These are phyloP conservation scores for Gymnogyps californianus DNA, from an alignment of 2,113 vertebrate species.

Conservation along the genomic window DNA sequence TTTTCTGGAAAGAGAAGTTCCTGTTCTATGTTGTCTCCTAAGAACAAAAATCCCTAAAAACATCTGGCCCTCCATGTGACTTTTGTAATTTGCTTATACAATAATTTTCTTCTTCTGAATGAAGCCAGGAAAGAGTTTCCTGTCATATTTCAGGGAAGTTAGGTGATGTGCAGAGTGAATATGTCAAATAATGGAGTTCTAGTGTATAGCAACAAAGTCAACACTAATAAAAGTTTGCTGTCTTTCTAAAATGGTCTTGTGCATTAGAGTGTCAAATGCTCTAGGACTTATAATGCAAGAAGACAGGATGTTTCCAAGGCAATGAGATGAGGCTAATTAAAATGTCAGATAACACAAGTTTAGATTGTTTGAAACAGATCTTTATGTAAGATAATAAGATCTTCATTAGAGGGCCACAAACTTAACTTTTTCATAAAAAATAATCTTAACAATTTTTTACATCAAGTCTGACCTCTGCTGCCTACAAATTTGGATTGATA, in stretches of 20 bases:
- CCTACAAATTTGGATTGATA: background rate
- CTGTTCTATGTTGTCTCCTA: background rate
- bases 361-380: constrained; percentile 10
- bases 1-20: background rate
- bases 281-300: background rate
- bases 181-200: background rate
- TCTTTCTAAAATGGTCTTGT: constrained; percentile 1
- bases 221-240: constrained; percentile 30
- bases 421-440: background rate
- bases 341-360: constrained; percentile 37
- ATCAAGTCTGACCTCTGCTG: background rate
- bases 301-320: constrained; percentile 22
- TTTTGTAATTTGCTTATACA: background rate
- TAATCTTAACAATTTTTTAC: background rate
- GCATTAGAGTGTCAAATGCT: background rate
- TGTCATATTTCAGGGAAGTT: background rate
- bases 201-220: constrained; percentile 3
- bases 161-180: background rate
- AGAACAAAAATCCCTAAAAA: background rate
- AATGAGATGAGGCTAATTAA: constrained; percentile 37
- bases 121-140: background rate
- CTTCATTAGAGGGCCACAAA: background rate
- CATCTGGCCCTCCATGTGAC: background rate
- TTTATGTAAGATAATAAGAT: background rate
- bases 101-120: background rate